phyloP scores from a whole-genome alignment of 1,140 invertebrate genomes.

The Polyergus mexicanus region DNA sequence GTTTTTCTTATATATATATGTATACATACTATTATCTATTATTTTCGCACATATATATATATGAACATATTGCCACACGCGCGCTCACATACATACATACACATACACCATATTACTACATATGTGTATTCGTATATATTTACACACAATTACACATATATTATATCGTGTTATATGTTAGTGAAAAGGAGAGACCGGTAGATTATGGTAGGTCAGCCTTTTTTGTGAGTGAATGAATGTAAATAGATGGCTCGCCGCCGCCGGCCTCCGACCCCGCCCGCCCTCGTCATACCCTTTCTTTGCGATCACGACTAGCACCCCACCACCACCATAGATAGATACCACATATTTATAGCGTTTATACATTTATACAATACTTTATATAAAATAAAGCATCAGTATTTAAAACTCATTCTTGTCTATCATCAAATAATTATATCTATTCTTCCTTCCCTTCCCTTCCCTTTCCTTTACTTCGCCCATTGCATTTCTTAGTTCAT shows the following conservation, averaged over 20 bases:
- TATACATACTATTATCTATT: conserved; percentile 79
- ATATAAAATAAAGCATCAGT: conserved; percentile 88
- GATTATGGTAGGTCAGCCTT: conserved; percentile 86
- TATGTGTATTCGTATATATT: conserved; percentile 80
- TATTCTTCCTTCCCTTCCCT: neutral
- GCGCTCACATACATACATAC: conserved; percentile 72
- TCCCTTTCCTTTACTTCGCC: neutral
- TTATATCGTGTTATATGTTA: conserved; percentile 84
- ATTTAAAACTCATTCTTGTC: conserved; percentile 84
- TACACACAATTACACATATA: conserved; percentile 79
- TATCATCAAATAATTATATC: conserved; percentile 21
- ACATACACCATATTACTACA: conserved; percentile 69
- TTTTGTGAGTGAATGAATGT: conserved; percentile 86
- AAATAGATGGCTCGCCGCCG: conserved; percentile 86
- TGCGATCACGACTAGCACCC: conserved; percentile 87
- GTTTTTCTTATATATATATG: conserved; percentile 82
- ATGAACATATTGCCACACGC: conserved; percentile 76
- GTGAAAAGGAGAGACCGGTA: conserved; percentile 85
- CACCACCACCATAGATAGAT: conserved; percentile 87
- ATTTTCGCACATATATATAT: conserved; percentile 78
- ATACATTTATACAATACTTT: conserved; percentile 88
- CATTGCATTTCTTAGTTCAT: neutral
- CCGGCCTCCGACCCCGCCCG: conserved; percentile 85
- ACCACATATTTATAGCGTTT: conserved; percentile 87
- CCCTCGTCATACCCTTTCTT: conserved; percentile 85